Base-by-base conservation (phyloP, 2,888 invertebrate genomes). In the Siphonodentalium dalli region DNA sequence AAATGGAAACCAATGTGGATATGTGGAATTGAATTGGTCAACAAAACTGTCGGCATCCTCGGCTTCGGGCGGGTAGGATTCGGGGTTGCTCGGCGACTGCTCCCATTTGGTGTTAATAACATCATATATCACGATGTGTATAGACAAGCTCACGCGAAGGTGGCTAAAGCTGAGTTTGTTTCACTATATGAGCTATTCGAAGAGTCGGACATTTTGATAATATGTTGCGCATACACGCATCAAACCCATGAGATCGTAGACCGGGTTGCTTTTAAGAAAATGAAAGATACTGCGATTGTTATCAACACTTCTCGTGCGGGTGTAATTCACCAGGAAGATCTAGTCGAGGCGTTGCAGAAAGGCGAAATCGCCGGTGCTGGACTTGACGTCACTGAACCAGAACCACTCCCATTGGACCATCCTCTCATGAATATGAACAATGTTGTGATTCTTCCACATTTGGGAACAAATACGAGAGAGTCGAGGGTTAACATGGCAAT, bases 1-100 rank as follows among this genome's bases (percentile, higher is more conserved):
- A 86, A 90, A 0, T 94, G 94, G 93, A 87, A 90, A 0, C 94
- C 94, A 0, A 86, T 88, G 61, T 94, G 91, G 90, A 89, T 95
- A 89, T 91, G 91, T 57, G 96, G 96, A 0, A 89, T 88, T n/a
- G 89, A 90, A 0, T 82, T 96, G 1, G 85, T 86, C 11, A 87
- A 87, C 20, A 87, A 91, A 3, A 91, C 89, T 0, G 88, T 95
- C 0, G 81, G 81, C 21, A 72, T 83, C 46, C 66, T 81, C 15
- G 83, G 83, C 5, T 64, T 81, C 44, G 82, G 82, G 3, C 69
- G 82, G 13, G 82, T 83, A 9, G 79, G 75, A 7, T 87, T 88
- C 70, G 90, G 90, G 60, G 89, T 94, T 13, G 92, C 90, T 0
- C 85, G 86, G 64, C 85, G 91, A 52, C 84, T 95, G 11, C 86